Evolutionary conservation across 2,113 vertebrate genomes (phyloP).

Genomic region (Todiramphus chloris): DNA sequence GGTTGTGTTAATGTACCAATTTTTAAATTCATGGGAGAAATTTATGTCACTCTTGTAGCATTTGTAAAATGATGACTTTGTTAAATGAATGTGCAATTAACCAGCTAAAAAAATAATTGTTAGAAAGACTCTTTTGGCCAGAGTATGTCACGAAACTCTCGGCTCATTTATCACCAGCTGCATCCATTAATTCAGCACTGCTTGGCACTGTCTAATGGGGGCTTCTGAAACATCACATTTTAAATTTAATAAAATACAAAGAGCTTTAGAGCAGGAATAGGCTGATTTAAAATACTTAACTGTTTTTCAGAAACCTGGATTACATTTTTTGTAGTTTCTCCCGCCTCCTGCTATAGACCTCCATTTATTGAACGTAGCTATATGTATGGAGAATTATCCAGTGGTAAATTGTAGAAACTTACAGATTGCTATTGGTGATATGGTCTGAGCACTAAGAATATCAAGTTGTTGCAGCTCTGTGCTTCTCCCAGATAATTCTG

Average conservation of each 20-base stretch:
- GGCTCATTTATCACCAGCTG: constrained; percentile 69
- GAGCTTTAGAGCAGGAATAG: constrained; percentile 8
- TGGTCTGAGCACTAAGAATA: neutral
- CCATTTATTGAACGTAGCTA: neutral
- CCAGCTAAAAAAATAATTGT: constrained; percentile 70
- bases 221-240: constrained; percentile 44
- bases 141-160: constrained; percentile 56
- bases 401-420: neutral
- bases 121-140: constrained; percentile 72
- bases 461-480: neutral
- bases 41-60: constrained; percentile 66
- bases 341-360: neutral
- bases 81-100: constrained; percentile 76
- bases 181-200: constrained; percentile 56
- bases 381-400: neutral
- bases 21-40: constrained; percentile 65
- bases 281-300: neutral
- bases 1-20: constrained; percentile 39
- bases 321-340: neutral
- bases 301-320: neutral
- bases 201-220: constrained; percentile 51
- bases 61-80: constrained; percentile 72
- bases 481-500: neutral
- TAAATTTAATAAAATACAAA: constrained; percentile 52
- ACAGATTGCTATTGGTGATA: neutral